Base-by-base conservation (phyloP, 2,888 invertebrate species). In the Nebria salina region DNA sequence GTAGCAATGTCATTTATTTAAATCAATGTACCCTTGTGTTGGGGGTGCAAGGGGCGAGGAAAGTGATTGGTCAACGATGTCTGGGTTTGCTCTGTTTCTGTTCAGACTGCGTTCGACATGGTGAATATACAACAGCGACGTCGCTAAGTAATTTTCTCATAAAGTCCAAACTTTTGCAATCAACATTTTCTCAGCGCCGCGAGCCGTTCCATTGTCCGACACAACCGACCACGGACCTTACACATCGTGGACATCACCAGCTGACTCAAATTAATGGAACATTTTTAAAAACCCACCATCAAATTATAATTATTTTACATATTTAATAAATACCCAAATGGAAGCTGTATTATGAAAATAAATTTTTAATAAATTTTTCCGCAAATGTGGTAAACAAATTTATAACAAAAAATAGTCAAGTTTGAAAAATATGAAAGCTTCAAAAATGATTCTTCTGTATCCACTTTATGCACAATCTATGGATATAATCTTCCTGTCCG, bases 141-240 rank as follows among this genome's bases (percentile, higher is more conserved):
- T 42, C 73, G 73, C 72, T 76, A 81, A 81, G 81, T 81, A 76
- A 81, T 81, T 81, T 81, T 66, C 81, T 81, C 81, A 81, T 81
- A 81, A 81, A 81, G 81, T 81, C 72, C 76, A 76, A 81, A 81
- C 81, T 81, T 81, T 81, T 81, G 81, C 81, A 81, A 81, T 81
- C 81, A 81, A 81, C 76, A 73, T 76, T 81, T 81, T 81, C 81
- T 81, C 76, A 76, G 66, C 26, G 80, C 76, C 26, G 65, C 73
- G 75, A 64, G 64, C 43, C 73, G 41, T 73, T 73, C 73, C 73
- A 73, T 73, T 73, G 73, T 73, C 73, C 73, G 73, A 41, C 73
- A 41, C 25, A 15, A 34, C 34, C 13, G 13, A 11, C 70, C 70
- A 70, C 13, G 13, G 70, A 70, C 34, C 70, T 70, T 9, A 6